A percentile compares a stretch with the other conserved stretches of the same genome.
phyloP scores from a whole-genome alignment of 2,113 vertebrate species.

The Cervus canadensis region DNA sequence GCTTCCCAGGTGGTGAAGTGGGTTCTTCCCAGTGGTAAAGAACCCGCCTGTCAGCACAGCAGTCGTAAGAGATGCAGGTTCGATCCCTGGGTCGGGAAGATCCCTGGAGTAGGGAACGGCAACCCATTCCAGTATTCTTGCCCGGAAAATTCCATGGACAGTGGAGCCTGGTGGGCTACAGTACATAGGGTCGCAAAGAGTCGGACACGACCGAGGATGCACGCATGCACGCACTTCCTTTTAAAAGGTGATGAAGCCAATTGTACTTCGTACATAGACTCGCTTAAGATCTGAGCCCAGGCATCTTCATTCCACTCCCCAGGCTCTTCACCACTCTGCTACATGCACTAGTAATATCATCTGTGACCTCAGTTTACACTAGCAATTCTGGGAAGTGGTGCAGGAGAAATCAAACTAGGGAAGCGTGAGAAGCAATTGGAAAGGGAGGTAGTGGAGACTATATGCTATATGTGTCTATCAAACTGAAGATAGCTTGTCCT shows the following conservation, averaged over 20 bases:
- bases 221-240: background rate
- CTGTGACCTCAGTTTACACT: background rate
- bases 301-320: background rate
- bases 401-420: background rate
- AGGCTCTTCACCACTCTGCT: background rate
- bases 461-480: background rate
- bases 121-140: background rate
- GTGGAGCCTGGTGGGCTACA: background rate
- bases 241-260: background rate
- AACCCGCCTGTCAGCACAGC: fast-evolving
- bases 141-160: background rate
- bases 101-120: background rate
- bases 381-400: background rate
- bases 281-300: background rate
- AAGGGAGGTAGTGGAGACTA: background rate
- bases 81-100: background rate
- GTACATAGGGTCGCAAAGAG: background rate
- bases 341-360: background rate
- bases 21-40: background rate
- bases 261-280: background rate
- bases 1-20: background rate
- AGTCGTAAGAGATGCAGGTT: background rate
- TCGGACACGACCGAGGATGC: background rate
- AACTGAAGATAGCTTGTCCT: background rate
- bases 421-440: background rate